Conservation (phyloP, 2,113 vertebrate genomes). For the Pterocles gutturalis region DNA sequence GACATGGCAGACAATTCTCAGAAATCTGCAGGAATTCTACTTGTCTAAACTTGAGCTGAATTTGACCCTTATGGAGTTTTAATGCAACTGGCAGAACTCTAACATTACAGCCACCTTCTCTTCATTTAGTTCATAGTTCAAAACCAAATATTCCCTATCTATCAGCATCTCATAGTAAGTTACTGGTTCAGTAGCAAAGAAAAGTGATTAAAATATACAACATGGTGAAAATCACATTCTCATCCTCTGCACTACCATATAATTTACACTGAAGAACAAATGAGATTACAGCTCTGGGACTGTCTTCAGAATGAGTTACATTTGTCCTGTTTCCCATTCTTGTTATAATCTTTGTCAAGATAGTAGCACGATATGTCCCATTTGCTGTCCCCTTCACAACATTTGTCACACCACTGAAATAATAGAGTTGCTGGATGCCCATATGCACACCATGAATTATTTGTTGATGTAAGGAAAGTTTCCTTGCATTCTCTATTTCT, state of each 20-base stretch:
- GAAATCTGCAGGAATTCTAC: neutral
- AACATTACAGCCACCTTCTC: neutral
- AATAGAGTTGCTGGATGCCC: slow-evolving; percentile 5
- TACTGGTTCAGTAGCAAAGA: slow-evolving; percentile 69
- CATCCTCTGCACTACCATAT: slow-evolving; percentile 42
- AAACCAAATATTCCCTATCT: slow-evolving; percentile 33
- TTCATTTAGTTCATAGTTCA: slow-evolving; percentile 31
- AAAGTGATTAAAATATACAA: slow-evolving; percentile 74
- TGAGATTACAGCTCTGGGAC: slow-evolving; percentile 50
- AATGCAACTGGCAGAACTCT: neutral
- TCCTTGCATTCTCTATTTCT: slow-evolving; percentile 34
- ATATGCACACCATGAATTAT: slow-evolving; percentile 50
- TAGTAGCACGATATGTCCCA: slow-evolving; percentile 39
- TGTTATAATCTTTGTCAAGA: slow-evolving; percentile 55
- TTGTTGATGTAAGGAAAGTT: slow-evolving; percentile 35
- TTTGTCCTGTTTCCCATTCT: slow-evolving; percentile 32
- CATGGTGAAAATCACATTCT: slow-evolving; percentile 64
- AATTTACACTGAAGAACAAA: slow-evolving; percentile 48
- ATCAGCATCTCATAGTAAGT: slow-evolving; percentile 59
- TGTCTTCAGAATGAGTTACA: slow-evolving; percentile 50
- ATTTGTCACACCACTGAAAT: slow-evolving; percentile 44
- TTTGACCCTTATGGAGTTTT: neutral
- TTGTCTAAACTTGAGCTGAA: neutral
- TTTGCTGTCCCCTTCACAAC: slow-evolving; percentile 55
- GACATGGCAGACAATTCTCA: neutral